A percentile compares a stretch with the other conserved stretches of the same genome.
phyloP scores from a whole-genome alignment of 92 coral and sea anemone genomes.

The Galaxea fascicularis region DNA sequence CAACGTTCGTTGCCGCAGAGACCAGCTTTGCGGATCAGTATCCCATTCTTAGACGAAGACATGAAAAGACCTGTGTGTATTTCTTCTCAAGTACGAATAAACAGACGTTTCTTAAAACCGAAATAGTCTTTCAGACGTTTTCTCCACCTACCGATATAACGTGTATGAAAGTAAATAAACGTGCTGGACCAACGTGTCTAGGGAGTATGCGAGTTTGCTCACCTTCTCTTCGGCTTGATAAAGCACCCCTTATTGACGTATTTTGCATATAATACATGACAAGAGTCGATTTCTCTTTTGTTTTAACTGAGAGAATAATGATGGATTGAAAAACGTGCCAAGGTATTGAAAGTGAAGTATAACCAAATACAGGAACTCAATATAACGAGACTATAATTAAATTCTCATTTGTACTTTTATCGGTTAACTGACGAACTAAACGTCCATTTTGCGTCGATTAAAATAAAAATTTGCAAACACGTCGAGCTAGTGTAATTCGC shows the following conservation, averaged over 20 bases:
- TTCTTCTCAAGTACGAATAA: neutral
- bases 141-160: neutral
- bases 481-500: neutral
- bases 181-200: neutral
- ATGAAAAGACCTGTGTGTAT: neutral
- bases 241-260: neutral
- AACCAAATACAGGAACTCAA: neutral
- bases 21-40: neutral
- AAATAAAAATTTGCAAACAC: too few relatives aligned
- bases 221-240: neutral
- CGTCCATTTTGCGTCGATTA: too few relatives aligned
- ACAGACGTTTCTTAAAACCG: neutral
- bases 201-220: neutral
- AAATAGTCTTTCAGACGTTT: neutral
- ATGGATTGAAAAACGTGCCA: neutral
- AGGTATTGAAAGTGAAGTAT: neutral
- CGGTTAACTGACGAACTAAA: too few relatives aligned
- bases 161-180: neutral
- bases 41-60: neutral
- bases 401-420: neutral
- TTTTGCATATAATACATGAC: slow-evolving; percentile 15
- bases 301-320: neutral
- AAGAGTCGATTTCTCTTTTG: slow-evolving; percentile 20
- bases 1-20: slow-evolving; percentile 14
- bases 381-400: neutral